A percentile compares a stretch with the other conserved stretches of the same genome.
Conservation (phyloP, 2,888 invertebrate species). For the Cantharis rustica region DNA sequence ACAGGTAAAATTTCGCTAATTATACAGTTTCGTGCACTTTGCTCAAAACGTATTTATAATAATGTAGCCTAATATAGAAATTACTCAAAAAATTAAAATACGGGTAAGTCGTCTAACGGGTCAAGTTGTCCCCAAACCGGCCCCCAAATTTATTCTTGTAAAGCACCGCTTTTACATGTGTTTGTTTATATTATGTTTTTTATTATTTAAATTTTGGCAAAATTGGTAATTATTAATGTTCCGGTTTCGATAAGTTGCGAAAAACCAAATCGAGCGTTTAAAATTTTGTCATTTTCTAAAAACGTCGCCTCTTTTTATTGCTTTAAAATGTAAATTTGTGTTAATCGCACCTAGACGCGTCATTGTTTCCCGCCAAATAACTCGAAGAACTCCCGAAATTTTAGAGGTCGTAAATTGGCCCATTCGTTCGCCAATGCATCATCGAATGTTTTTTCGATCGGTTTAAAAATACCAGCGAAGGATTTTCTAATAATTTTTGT, state of each 20-base stretch:
- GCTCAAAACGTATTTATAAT: background rate
- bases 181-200: background rate
- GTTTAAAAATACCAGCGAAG: background rate
- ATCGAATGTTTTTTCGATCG: background rate
- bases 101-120: background rate
- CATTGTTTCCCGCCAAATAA: background rate
- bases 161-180: background rate
- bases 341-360: background rate
- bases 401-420: background rate
- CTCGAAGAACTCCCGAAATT: background rate
- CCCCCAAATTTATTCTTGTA: background rate
- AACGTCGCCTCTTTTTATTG: background rate
- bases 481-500: slow-evolving; percentile 2
- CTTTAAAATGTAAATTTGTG: background rate
- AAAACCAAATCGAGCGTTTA: background rate
- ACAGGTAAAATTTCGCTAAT: background rate
- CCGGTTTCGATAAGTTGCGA: background rate
- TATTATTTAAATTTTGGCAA: background rate
- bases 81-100: background rate
- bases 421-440: background rate
- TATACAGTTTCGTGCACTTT: background rate
- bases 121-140: background rate
- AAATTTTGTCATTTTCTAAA: background rate
- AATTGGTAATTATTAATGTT: background rate
- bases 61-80: background rate